Percentiles rank a stretch among this genome's conserved stretches.
Conservation (phyloP, 2,888 invertebrate species). For the Malthinus seriepunctatus region DNA sequence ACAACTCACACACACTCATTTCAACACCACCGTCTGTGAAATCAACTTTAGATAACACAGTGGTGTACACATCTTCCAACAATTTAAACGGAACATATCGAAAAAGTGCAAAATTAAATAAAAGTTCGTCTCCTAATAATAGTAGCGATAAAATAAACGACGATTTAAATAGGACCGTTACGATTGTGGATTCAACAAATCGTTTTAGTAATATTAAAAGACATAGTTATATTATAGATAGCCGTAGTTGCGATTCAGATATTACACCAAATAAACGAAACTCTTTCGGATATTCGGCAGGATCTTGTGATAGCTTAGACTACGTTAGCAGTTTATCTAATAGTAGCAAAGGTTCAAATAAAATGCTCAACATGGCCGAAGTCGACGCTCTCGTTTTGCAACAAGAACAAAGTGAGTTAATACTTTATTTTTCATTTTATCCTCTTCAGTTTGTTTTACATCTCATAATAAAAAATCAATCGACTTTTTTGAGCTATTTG, state of each 20-base stretch:
- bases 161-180: slow-evolving; percentile 17
- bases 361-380: slow-evolving; percentile 50
- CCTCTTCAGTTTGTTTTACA: neutral
- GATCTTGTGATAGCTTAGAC: slow-evolving; percentile 53
- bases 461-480: too few species aligned
- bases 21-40: too few species aligned
- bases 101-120: slow-evolving; percentile 30
- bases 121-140: slow-evolving; percentile 27
- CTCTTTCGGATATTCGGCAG: slow-evolving; percentile 40
- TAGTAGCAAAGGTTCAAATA: slow-evolving; percentile 48
- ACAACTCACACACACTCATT: too few species aligned
- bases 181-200: slow-evolving; percentile 14
- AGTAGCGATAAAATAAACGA: slow-evolving; percentile 9
- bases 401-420: slow-evolving; percentile 50
- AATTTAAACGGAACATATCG: slow-evolving; percentile 30
- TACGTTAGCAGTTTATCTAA: slow-evolving; percentile 50
- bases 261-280: slow-evolving; percentile 23
- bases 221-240: slow-evolving; percentile 22
- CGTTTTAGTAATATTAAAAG: slow-evolving; percentile 14
- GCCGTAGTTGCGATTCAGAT: slow-evolving; percentile 12
- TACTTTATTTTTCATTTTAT: neutral
- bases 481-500: too few species aligned
- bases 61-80: neutral
- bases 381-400: slow-evolving; percentile 50
- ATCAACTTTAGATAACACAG: neutral